Percentiles rank a stretch among this genome's conserved stretches.
Conservation (phyloP, 2,113 vertebrate genomes). For the Delphinapterus leucas region DNA sequence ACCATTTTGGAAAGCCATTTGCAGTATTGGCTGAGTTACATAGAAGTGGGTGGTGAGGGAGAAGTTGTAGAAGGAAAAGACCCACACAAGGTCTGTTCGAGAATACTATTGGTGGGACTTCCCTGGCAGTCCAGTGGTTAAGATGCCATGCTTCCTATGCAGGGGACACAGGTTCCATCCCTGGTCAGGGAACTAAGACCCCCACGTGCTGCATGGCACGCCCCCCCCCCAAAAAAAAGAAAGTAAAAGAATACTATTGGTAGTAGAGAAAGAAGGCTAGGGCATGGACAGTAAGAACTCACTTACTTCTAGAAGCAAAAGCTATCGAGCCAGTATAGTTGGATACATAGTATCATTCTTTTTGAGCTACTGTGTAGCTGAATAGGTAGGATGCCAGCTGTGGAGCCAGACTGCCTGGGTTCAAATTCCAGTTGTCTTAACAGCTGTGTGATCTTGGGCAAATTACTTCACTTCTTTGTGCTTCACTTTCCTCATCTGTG, state of each 20-base stretch:
- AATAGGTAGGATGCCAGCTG: background rate
- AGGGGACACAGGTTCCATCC: too few relatives aligned
- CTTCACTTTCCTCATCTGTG: background rate
- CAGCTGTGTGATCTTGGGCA: background rate
- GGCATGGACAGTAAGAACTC: background rate
- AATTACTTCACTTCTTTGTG: background rate
- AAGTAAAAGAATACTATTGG: background rate
- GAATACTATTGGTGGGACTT: background rate
- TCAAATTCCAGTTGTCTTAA: background rate
- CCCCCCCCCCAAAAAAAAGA: too few relatives aligned
- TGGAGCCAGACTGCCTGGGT: background rate
- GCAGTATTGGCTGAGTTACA: background rate
- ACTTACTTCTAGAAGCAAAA: background rate
- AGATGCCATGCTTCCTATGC: too few relatives aligned
- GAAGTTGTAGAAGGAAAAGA: background rate
- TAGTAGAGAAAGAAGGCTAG: background rate
- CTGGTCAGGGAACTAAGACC: too few relatives aligned
- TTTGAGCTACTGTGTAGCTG: background rate
- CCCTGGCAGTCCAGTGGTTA: too few relatives aligned
- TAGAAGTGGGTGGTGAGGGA: background rate
- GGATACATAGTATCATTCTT: background rate
- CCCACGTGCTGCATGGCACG: too few relatives aligned
- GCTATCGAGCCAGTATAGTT: background rate
- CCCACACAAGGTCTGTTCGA: background rate
- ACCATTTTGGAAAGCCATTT: background rate